phyloP scores from a whole-genome alignment of 2,113 vertebrate species.

The Rhynchomys soricoides region DNA sequence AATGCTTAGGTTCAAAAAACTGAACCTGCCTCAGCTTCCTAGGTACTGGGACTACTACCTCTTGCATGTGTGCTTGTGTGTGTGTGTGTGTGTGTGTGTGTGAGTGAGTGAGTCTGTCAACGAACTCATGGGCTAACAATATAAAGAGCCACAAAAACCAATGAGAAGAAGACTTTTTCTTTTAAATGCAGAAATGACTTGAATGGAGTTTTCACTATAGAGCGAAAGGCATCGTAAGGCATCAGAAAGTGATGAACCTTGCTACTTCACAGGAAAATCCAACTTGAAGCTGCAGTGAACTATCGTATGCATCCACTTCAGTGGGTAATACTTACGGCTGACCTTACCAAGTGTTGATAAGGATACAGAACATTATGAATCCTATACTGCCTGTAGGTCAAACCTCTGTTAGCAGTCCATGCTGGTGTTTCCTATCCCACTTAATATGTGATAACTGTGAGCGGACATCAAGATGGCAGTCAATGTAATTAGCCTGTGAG shows the following conservation, averaged over 20 bases:
- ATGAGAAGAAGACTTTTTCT: not conserved
- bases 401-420: not conserved
- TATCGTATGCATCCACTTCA: not conserved
- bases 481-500: not conserved
- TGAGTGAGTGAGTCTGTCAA: not conserved
- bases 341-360: not conserved
- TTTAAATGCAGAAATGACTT: not conserved
- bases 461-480: not conserved
- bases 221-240: not conserved
- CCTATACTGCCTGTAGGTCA: not conserved
- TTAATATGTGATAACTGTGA: not conserved
- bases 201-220: not conserved
- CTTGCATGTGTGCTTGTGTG: too few relatives aligned
- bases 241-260: not conserved
- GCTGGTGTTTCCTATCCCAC: not conserved
- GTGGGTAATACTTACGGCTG: not conserved
- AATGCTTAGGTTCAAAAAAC: not conserved
- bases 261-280: not conserved
- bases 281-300: not conserved
- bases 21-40: not conserved
- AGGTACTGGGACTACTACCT: not conserved
- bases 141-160: not conserved
- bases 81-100: not conserved
- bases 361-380: not conserved
- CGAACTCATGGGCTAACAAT: not conserved